Evolutionary conservation across 2,113 vertebrate genomes (phyloP), one percentile per base, ranked within the genome.

Genomic region (Connochaetes taurinus): DNA sequence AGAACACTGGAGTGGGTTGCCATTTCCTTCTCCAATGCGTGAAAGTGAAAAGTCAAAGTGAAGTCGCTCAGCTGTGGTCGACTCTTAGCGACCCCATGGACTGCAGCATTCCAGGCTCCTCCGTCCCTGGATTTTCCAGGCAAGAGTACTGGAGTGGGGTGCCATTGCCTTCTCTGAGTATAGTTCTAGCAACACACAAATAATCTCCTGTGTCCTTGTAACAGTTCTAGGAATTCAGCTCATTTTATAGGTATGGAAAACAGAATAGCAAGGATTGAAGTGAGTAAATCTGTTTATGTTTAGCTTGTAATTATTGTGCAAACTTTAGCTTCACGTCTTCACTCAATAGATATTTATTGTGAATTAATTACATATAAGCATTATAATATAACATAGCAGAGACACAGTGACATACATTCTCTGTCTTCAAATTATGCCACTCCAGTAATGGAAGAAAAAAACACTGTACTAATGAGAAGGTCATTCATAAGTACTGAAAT

Each of bases 401-500:
- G 95, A 94, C 88, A 86, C n/a, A 95, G 43, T 52, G 45, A 27
- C 52, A 78, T 15, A 67, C 4, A 47, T 81, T 82, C n/a, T 76
- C 43, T 91, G 16, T 67, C 57, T 15, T 87, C 93, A 62, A 91
- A 94, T 94, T 95, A 67, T 17, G 94, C 76, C 60, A 76, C 23
- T 90, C 87, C 90, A 91, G 36, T 87, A 91, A 74, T 33, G 52
- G 25, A 93, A n/a, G 21, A 12, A 60, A 80, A 78, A 81, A 83
- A 23, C 27, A 89, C 7, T 93, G 7, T 85, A 84, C 13, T 71
- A 90, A 82, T 50, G 47, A 97, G 25, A 9, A 93, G 15, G 29
- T 91, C 36, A 84, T 80, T 97, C 47, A 82, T 82, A 97, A 78
- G 16, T 19, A 96, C 31, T 84, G 67, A 95, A 88, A 96, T 58